Percentiles rank a stretch among this genome's conserved stretches.
These are phyloP conservation scores for Bilobella aurantiaca DNA, from an alignment of 1,140 invertebrate species.

Conservation along the genomic window DNA sequence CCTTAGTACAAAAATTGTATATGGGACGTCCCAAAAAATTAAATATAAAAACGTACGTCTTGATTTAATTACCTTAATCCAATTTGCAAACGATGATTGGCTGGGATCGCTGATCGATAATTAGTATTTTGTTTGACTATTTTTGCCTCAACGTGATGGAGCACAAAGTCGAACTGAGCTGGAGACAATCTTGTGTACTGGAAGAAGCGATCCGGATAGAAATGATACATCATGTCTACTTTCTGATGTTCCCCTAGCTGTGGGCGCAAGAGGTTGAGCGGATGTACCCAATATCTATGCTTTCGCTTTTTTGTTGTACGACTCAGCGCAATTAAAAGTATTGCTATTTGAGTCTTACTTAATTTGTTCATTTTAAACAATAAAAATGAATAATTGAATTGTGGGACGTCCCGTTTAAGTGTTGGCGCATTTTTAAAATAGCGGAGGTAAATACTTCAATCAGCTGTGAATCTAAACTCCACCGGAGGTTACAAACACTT, in stretches of 20 bases:
- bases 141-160: neutral
- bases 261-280: neutral
- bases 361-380: no score
- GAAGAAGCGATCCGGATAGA: neutral
- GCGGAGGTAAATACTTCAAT: no score
- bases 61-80: neutral
- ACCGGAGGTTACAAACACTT: no score
- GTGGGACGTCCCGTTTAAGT: no score
- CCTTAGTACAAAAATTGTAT: neutral
- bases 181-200: neutral
- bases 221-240: neutral
- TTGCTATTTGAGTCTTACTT: no score
- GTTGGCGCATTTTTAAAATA: no score
- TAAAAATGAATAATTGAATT: no score
- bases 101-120: neutral
- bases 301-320: no score
- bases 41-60: no score
- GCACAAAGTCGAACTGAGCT: neutral
- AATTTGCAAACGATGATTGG: neutral
- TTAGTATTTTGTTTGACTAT: neutral
- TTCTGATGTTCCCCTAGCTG: neutral
- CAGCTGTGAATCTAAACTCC: no score
- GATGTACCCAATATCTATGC: neutral
- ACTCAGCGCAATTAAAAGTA: no score
- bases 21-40: neutral